phyloP scores from a whole-genome alignment of 2,888 invertebrate genomes.

The Orchesella flavescens region DNA sequence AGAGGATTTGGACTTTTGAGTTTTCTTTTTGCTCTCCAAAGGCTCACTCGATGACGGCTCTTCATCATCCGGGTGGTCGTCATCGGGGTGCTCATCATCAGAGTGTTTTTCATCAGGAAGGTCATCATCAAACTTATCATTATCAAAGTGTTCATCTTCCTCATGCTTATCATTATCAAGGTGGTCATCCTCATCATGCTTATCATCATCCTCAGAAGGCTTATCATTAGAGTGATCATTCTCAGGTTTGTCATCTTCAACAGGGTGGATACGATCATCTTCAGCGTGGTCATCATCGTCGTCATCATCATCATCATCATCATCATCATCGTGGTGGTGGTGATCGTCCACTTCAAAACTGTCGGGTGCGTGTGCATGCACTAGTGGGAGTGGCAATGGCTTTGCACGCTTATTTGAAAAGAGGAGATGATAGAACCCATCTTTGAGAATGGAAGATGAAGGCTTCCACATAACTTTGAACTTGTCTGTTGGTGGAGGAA shows the following conservation, averaged over 20 bases:
- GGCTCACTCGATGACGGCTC: not conserved
- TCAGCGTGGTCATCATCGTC: not conserved
- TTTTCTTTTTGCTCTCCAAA: not conserved
- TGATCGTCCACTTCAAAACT: not conserved
- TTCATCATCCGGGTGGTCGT: not conserved
- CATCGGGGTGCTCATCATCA: not conserved
- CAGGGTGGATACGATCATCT: not conserved
- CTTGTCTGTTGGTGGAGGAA: constrained; percentile 29
- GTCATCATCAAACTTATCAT: not conserved
- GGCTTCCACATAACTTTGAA: constrained; percentile 34
- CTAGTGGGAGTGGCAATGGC: constrained; percentile 4
- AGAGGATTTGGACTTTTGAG: not conserved
- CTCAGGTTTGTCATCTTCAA: too few relatives aligned
- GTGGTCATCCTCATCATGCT: too few relatives aligned
- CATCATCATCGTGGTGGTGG: not conserved
- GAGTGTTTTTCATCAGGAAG: not conserved
- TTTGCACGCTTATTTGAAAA: constrained; percentile 22
- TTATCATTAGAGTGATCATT: not conserved
- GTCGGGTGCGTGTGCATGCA: not conserved
- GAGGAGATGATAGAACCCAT: constrained; percentile 33
- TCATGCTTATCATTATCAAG: too few relatives aligned
- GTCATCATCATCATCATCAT: not conserved
- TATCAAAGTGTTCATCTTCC: not conserved
- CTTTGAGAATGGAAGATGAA: constrained; percentile 13
- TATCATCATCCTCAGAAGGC: too few relatives aligned